Base-by-base conservation (phyloP, 2,113 vertebrate species). In the Condylura cristata region DNA sequence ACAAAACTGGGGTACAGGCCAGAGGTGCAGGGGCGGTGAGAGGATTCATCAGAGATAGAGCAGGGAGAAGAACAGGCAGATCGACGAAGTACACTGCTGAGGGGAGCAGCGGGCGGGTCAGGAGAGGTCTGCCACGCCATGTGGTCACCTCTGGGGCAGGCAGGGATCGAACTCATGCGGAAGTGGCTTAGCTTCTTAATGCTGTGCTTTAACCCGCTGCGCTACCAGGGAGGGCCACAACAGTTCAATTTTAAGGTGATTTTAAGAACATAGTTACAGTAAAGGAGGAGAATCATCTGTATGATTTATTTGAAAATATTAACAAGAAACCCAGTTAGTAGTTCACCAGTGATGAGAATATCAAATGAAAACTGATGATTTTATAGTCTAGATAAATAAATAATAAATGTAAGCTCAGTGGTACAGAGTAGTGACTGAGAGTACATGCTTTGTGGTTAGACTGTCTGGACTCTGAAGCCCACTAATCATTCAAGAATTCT, bases 321-420 rank as follows among this genome's bases (percentile, higher is more conserved):
- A 89, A 63, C 30, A 96, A 96, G 18, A 82, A 94, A 30, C 46
- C 28, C 94, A 95, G 32, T 28, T 86, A 86, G 32, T 74, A 60
- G 18, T 83, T 92, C 80, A 79, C 41, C 24, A 74, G 68, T 44
- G 28, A 30, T 81, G 24, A 93, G 12, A 82, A 65, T 5, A 60
- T 16, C 75, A 95, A 70, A 85, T 30, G 18, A 11, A 48, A 70
- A 28, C 18, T 70, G 44, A 89, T 41, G 17, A 83, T n/a, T 78
- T 79, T 75, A 76, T 82, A 44, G 70, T 89, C 32, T 44, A 93
- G 17, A 89, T 10, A 91, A 85, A 89, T 10, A 93, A 80, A 41
- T 74, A 87, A 74, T 63, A 96, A 86, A 82, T 90, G 8, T 92
- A 60, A 94, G n/a, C 61, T 3, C 28, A 92, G 56, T 1, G 65